Evolutionary conservation across 2,888 invertebrate genomes (phyloP).

Genomic region (Cataglyphis albicans): DNA sequence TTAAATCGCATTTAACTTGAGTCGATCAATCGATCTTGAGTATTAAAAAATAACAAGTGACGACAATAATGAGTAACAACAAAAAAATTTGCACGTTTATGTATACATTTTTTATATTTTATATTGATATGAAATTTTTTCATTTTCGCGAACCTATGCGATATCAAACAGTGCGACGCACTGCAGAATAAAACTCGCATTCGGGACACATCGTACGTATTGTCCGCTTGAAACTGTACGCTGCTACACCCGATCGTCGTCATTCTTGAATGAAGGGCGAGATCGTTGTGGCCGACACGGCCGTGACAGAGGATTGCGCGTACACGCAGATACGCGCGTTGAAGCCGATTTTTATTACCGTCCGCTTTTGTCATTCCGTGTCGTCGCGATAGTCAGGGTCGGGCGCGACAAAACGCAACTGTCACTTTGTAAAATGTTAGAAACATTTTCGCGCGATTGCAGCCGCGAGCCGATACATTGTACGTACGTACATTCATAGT

Average conservation of each 20-base stretch:
- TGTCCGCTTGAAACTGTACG: slow-evolving; percentile 69
- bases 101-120: too few relatives aligned
- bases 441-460: slow-evolving; percentile 43
- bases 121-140: too few relatives aligned
- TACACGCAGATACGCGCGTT: slow-evolving; percentile 69
- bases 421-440: slow-evolving; percentile 46
- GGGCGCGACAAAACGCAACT: slow-evolving; percentile 19
- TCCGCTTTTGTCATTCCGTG: slow-evolving; percentile 39
- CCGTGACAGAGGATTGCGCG: slow-evolving; percentile 61
- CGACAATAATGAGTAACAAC: too few relatives aligned
- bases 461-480: slow-evolving; percentile 12
- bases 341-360: slow-evolving; percentile 75
- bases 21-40: too few relatives aligned
- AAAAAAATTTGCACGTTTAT: too few relatives aligned
- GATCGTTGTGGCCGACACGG: slow-evolving; percentile 36
- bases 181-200: slow-evolving; percentile 74
- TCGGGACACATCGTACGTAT: slow-evolving; percentile 63
- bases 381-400: slow-evolving; percentile 42
- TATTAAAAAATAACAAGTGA: too few relatives aligned
- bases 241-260: slow-evolving; percentile 69
- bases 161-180: slow-evolving; percentile 33
- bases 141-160: too few relatives aligned
- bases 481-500: neutral
- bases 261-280: slow-evolving; percentile 68
- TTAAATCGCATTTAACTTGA: too few relatives aligned